phyloP scores from a whole-genome alignment of 2,888 invertebrate genomes.

The Brachyptera risi region DNA sequence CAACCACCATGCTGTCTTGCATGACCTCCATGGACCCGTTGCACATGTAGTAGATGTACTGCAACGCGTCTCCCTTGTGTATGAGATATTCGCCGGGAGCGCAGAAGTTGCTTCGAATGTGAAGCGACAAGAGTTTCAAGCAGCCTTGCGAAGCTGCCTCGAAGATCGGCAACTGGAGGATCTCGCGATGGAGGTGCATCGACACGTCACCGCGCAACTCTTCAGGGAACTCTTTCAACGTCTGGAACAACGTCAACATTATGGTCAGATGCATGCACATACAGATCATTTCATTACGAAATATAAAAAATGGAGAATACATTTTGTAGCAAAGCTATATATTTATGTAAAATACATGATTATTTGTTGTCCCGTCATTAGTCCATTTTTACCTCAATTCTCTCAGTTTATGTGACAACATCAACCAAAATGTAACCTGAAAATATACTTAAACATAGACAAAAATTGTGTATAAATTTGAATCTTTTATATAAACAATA shows the following conservation, averaged over 20 bases:
- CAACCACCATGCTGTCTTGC: slow-evolving; percentile 94
- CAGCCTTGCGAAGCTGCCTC: slow-evolving; percentile 93
- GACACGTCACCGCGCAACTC: slow-evolving; percentile 93
- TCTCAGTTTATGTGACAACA: too few species aligned
- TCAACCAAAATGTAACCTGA: too few species aligned
- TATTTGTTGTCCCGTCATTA: too few species aligned
- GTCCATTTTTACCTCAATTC: too few species aligned
- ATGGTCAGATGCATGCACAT: not conserved
- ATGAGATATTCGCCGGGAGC: slow-evolving; percentile 94
- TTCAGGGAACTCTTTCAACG: slow-evolving; percentile 92
- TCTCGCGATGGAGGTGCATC: slow-evolving; percentile 92
- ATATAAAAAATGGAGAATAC: too few species aligned
- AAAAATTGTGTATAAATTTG: too few species aligned
- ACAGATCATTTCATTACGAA: too few species aligned
- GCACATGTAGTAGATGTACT: slow-evolving; percentile 91
- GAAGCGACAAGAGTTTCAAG: slow-evolving; percentile 84
- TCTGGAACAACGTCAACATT: slow-evolving; percentile 55
- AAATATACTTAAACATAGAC: too few species aligned
- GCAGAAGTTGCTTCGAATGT: slow-evolving; percentile 92
- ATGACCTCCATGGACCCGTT: slow-evolving; percentile 98
- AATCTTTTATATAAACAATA: too few species aligned
- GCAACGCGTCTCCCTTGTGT: slow-evolving; percentile 90
- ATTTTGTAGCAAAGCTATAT: too few species aligned
- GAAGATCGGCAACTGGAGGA: slow-evolving; percentile 90
- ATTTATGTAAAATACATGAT: too few species aligned